phyloP scores from a whole-genome alignment of 2,113 vertebrate species.

The Calidris pygmaea region DNA sequence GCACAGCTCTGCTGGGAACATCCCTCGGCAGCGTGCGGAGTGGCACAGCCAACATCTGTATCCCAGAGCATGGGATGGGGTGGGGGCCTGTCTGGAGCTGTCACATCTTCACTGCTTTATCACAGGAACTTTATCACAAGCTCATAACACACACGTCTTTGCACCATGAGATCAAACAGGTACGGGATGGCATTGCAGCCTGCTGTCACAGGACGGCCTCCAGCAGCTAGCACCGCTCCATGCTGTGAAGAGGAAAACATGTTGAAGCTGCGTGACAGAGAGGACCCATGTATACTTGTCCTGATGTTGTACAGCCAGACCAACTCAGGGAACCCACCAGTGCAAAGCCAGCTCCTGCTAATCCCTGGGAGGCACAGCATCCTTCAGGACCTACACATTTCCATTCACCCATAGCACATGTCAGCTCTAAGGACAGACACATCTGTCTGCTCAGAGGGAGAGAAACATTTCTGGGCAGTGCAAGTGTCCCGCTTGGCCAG shows the following conservation, averaged over 20 bases:
- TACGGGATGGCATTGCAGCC: neutral
- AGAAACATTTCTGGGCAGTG: neutral
- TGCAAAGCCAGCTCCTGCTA: neutral
- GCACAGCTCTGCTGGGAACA: neutral
- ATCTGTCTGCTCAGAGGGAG: neutral
- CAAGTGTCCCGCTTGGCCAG: neutral
- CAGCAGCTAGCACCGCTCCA: neutral
- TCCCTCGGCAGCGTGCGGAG: neutral
- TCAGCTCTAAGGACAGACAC: neutral
- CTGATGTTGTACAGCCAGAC: neutral
- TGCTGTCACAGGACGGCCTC: neutral
- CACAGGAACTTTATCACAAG: conserved; percentile 47
- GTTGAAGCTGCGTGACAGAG: neutral
- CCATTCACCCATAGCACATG: neutral
- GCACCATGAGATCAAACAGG: conserved; percentile 52
- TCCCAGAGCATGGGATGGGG: neutral
- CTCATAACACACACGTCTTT: conserved; percentile 32
- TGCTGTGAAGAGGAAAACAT: neutral
- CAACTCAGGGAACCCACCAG: neutral
- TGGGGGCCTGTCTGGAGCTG: neutral
- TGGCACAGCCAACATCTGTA: conserved; percentile 4
- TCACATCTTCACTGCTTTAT: conserved; percentile 37
- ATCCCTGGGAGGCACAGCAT: neutral
- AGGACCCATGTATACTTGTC: neutral
- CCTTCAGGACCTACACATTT: neutral